Evolutionary conservation across 2,888 invertebrate genomes (phyloP), one percentile per base, ranked within the genome.

Genomic region (Ephialtes manifestator): DNA sequence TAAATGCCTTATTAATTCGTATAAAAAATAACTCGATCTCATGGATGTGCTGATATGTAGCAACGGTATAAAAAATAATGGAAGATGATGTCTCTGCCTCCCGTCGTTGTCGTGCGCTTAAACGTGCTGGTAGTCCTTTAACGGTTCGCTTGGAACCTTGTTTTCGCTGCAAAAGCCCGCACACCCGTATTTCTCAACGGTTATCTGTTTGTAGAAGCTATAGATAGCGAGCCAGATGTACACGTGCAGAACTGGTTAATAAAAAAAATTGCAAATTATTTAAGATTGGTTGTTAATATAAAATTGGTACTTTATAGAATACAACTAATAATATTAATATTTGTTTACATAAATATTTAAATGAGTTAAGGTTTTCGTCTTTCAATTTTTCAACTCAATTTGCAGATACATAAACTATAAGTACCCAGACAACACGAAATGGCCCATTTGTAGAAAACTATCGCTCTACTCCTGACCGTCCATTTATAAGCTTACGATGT

Each of bases 201-300:
- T 31, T 0, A 83, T 43, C 18, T 83, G 68, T 35, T 86, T 81
- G 78, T 86, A 86, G 68, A 74, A 76, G 20, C 83, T 81, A 81
- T 75, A 83, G 8, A 81, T 48, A 20, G 83, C 74, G n/a, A 74
- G 46, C 86, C 86, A 86, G 18, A 70, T 35, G 68, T 86, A 80
- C 13, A 68, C 58, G 28, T 77, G 67, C 39, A 83, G 13, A n/a
- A 53, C 86, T 86, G 68, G 1, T 48, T 51, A 53, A 58, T 43
- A 46, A 31, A 60, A 60, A 76, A 28, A 67, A 51, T 31, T 13
- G 1, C 4, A 4, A 58, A 28, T 58, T 0, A 31, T 58, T 24
- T 7, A 35, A 35, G 8, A 35, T 35, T 35, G 4, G 35, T 35
- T 35, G 4, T 35, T 35, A 35, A 35, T 35, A 35, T n/a, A 53